phyloP scores from a whole-genome alignment of 2,797 vertebrate genomes.

The Smutsia temminckii region DNA sequence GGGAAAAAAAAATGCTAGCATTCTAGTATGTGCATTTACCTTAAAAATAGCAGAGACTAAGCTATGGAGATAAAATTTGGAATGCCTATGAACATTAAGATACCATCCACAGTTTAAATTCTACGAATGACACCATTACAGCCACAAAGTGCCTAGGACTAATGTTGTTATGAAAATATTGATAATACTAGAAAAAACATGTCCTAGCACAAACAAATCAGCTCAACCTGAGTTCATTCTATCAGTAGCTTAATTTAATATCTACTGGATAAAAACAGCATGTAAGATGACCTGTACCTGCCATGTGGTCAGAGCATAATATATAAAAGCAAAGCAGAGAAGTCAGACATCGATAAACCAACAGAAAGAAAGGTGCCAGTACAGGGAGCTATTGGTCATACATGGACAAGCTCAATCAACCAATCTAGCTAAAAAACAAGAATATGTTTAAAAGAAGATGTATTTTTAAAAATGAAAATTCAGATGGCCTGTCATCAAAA shows the following conservation, averaged over 20 bases:
- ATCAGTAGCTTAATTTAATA: slow-evolving; percentile 37
- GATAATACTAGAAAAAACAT: background rate
- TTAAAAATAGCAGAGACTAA: slow-evolving; percentile 36
- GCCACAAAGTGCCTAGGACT: background rate
- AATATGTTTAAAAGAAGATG: slow-evolving; percentile 35
- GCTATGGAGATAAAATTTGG: background rate
- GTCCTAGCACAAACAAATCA: background rate
- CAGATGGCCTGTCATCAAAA: slow-evolving; percentile 5
- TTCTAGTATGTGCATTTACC: slow-evolving; percentile 15
- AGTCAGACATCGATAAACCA: background rate
- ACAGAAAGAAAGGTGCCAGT: background rate
- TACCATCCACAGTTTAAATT: slow-evolving; percentile 24
- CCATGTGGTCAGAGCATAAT: background rate
- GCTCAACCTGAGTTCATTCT: background rate
- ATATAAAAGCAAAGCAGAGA: slow-evolving; percentile 8
- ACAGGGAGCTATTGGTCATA: background rate
- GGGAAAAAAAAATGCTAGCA: background rate
- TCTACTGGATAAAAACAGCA: background rate
- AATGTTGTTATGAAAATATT: slow-evolving; percentile 33
- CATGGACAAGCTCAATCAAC: background rate
- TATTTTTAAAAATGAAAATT: slow-evolving; percentile 50
- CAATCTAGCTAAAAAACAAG: background rate
- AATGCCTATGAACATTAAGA: slow-evolving; percentile 28
- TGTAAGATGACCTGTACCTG: background rate
- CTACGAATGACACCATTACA: background rate